Percentiles rank a stretch among this genome's conserved stretches.
Conservation (phyloP, 2,113 vertebrate genomes). For the Phaethon lepturus region DNA sequence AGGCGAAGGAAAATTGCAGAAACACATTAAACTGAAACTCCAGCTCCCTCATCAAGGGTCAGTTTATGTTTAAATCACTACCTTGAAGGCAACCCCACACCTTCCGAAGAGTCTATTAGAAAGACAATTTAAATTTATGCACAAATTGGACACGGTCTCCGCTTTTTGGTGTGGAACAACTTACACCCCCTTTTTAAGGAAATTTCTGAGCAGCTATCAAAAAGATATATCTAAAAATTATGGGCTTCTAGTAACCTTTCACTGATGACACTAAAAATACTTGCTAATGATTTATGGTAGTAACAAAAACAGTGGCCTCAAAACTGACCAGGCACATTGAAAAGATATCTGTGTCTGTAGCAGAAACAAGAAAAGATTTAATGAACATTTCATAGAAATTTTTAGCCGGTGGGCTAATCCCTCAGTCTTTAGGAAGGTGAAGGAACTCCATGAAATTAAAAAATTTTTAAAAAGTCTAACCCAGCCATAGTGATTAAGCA, state of each 20-base stretch:
- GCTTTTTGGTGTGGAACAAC: constrained; percentile 46
- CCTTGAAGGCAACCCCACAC: constrained; percentile 63
- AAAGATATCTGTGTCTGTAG: constrained; percentile 59
- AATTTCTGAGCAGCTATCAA: constrained; percentile 68
- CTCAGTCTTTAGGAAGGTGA: neutral
- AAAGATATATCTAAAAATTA: constrained; percentile 56
- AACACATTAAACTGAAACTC: constrained; percentile 53
- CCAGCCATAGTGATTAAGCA: neutral
- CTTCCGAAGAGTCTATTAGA: constrained; percentile 64
- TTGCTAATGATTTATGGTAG: constrained; percentile 69
- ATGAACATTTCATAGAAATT: constrained; percentile 8
- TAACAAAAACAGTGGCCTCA: constrained; percentile 41
- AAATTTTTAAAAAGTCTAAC: neutral
- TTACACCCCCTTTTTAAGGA: constrained; percentile 56
- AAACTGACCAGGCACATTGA: constrained; percentile 63
- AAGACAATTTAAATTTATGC: constrained; percentile 59
- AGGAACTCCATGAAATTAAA: neutral
- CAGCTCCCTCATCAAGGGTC: constrained; percentile 79
- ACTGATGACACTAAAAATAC: constrained; percentile 69
- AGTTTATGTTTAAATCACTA: constrained; percentile 80
- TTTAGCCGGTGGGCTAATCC: neutral
- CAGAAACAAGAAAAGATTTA: constrained; percentile 38
- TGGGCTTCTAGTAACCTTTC: constrained; percentile 71
- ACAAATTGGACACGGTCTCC: constrained; percentile 50
- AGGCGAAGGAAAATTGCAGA: constrained; percentile 68